Conservation (phyloP, 2,797 vertebrate species). For the Microcaecilia unicolor region DNA sequence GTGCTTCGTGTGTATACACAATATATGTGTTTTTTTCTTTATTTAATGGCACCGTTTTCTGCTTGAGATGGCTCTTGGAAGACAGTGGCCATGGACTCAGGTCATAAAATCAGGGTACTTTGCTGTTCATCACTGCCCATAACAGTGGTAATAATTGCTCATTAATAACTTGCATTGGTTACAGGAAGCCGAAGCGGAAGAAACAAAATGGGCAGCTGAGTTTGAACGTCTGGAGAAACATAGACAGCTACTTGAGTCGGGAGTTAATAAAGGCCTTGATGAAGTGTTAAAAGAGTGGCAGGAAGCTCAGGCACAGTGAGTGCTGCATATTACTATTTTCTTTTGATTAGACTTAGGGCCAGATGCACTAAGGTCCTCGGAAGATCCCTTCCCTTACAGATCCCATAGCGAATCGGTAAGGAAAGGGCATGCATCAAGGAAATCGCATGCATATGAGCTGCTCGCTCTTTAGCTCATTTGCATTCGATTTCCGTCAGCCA, state of each 20-base stretch:
- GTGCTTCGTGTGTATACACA: too few relatives aligned
- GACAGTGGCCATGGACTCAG: too few relatives aligned
- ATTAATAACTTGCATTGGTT: not conserved
- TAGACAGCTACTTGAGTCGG: slow-evolving; percentile 48
- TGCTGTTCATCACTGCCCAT: not conserved
- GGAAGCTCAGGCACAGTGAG: slow-evolving; percentile 51
- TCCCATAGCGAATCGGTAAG: rapidly evolving
- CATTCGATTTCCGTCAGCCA: too few relatives aligned
- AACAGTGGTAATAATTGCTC: not conserved
- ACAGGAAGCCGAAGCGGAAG: slow-evolving; percentile 55
- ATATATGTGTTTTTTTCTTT: too few relatives aligned
- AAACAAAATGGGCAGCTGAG: slow-evolving; percentile 45
- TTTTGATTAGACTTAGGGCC: not conserved
- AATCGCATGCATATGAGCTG: too few relatives aligned
- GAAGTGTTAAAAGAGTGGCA: slow-evolving; percentile 53
- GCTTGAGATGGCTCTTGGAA: too few relatives aligned
- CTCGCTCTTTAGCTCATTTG: too few relatives aligned
- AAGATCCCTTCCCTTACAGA: too few relatives aligned
- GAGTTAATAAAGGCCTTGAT: slow-evolving; percentile 52
- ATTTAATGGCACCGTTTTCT: too few relatives aligned
- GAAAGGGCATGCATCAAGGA: too few relatives aligned
- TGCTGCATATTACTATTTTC: not conserved
- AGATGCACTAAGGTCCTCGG: too few relatives aligned
- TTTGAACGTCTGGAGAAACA: slow-evolving; percentile 54
- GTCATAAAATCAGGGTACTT: too few relatives aligned